A percentile compares a stretch with the other conserved stretches of the same genome.
Conservation (phyloP, 1,140 invertebrate genomes). For the Dendroctonus ponderosae region DNA sequence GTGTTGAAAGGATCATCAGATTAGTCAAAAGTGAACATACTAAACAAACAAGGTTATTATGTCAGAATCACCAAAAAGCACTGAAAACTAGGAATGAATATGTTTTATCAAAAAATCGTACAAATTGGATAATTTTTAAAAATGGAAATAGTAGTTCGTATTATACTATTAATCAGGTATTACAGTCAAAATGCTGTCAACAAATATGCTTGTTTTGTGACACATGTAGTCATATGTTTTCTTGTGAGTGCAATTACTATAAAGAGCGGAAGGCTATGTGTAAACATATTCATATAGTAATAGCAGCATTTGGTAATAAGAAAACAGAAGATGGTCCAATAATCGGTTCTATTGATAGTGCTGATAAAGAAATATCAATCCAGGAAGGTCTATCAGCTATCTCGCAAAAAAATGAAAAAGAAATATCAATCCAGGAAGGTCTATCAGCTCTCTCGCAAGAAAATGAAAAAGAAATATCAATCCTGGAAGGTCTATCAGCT, state of each 20-base stretch:
- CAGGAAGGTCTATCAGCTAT: too few relatives aligned
- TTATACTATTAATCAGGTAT: neutral
- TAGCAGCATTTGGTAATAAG: neutral
- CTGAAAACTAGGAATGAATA: neutral
- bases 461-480: neutral
- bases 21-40: constrained; percentile 3
- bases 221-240: constrained; percentile 7
- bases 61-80: constrained; percentile 11
- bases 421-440: too few relatives aligned
- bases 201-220: constrained; percentile 10
- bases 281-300: constrained; percentile 10
- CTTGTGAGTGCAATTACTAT: constrained; percentile 3
- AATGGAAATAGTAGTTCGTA: neutral
- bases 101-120: neutral
- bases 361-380: too few relatives aligned
- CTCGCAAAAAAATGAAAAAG: neutral
- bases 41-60: neutral
- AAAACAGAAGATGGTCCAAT: too few relatives aligned
- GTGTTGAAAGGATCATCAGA: constrained; percentile 6
- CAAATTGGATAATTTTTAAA: neutral
- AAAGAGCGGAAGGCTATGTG: neutral
- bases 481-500: neutral
- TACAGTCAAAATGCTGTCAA: constrained; percentile 5
- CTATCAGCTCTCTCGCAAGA: neutral
- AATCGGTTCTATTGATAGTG: too few relatives aligned